A percentile compares a stretch with the other conserved stretches of the same genome.
These are phyloP conservation scores for Temnothorax longispinosus DNA, from an alignment of 1,140 invertebrate species.

Conservation along the genomic window DNA sequence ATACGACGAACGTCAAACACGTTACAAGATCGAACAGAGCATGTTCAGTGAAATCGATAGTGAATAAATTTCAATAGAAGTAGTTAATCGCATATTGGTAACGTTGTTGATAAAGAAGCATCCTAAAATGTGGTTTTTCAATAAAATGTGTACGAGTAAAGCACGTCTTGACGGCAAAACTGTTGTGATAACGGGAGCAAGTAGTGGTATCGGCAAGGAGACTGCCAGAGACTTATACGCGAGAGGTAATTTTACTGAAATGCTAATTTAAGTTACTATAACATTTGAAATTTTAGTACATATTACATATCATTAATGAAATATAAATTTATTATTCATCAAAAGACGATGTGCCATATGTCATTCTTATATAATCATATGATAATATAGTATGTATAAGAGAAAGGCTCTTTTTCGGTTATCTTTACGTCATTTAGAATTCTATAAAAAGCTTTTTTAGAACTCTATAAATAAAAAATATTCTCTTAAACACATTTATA, in stretches of 20 bases:
- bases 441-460: neutral
- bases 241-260: constrained; percentile 86
- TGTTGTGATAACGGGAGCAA: constrained; percentile 92
- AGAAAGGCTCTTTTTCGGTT: neutral
- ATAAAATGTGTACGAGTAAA: neutral
- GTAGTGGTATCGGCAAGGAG: constrained; percentile 96
- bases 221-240: constrained; percentile 92
- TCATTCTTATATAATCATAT: neutral
- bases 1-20: too few relatives aligned
- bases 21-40: too few relatives aligned
- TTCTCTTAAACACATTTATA: neutral
- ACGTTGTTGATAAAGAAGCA: neutral
- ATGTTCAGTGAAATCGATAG: too few relatives aligned
- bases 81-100: neutral
- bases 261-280: neutral
- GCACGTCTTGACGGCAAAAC: constrained; percentile 3
- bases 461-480: too few relatives aligned
- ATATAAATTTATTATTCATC: neutral
- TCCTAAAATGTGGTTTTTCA: neutral
- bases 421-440: neutral
- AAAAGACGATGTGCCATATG: too few relatives aligned
- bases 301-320: neutral
- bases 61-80: neutral
- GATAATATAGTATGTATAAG: neutral
- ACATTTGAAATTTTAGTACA: neutral